Percentiles rank a stretch among this genome's conserved stretches.
phyloP scores from a whole-genome alignment of 2,888 invertebrate genomes.

The Timema podura region DNA sequence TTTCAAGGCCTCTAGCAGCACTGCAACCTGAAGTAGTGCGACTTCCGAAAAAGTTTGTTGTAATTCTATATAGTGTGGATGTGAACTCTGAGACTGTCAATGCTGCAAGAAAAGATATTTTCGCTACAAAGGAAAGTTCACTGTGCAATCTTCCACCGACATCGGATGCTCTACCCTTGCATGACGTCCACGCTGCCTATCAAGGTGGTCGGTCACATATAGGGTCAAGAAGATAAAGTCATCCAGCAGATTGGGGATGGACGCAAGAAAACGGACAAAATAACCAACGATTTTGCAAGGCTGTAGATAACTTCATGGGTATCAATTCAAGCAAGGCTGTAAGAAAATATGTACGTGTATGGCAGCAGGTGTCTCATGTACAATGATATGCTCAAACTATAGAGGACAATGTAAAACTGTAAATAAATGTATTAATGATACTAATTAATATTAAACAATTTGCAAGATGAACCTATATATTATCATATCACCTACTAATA shows the following conservation, averaged over 20 bases:
- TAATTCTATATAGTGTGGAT: not conserved
- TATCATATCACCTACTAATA: not conserved
- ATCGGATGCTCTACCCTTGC: not conserved
- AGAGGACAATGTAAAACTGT: not conserved
- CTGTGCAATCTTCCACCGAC: slow-evolving; percentile 2
- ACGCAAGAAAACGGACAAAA: not conserved
- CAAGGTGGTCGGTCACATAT: slow-evolving; percentile 5
- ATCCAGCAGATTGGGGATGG: slow-evolving; percentile 3
- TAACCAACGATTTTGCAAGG: not conserved
- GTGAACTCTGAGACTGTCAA: not conserved
- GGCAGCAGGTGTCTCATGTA: not conserved
- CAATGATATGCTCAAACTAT: not conserved
- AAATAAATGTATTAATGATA: slow-evolving; percentile 2
- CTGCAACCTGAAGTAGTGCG: slow-evolving; percentile 2
- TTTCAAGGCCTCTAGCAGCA: not conserved
- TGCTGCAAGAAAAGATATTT: not conserved
- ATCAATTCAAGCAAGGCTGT: not conserved
- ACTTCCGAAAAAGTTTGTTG: not conserved
- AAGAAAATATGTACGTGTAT: not conserved
- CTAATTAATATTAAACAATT: not conserved
- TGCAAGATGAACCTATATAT: not conserved
- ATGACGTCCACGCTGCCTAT: not conserved
- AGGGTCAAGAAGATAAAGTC: not conserved
- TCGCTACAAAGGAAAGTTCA: not conserved
- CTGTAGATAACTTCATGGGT: slow-evolving; percentile 1